Conservation (phyloP, 2,888 invertebrate genomes). For the Melikaiella ostensackeni region DNA sequence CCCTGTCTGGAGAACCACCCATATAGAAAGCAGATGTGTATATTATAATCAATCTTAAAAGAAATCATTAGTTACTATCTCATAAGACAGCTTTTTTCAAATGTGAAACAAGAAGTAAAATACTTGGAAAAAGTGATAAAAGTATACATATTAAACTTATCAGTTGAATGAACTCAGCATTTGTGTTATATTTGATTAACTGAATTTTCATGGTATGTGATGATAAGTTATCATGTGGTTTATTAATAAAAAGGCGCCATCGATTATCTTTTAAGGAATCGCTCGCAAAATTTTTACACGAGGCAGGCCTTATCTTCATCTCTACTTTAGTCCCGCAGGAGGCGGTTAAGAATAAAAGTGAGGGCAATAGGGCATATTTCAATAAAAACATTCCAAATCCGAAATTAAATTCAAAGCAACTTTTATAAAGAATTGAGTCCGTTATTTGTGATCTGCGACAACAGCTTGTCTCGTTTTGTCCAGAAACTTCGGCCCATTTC, state of each 20-base stretch:
- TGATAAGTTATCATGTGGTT: conserved; percentile 12
- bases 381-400: no score
- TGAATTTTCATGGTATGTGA: neutral
- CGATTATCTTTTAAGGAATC: conserved; percentile 27
- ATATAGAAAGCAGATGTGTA: neutral
- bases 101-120: neutral
- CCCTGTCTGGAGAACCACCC: no score
- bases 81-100: neutral
- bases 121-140: neutral
- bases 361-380: neutral
- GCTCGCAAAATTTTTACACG: neutral
- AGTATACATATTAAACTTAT: neutral
- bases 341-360: neutral
- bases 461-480: neutral
- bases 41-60: neutral
- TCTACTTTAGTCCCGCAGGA: neutral
- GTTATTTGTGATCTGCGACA: no score
- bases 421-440: neutral
- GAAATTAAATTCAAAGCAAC: no score
- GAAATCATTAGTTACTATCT: neutral
- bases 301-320: conserved; percentile 16
- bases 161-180: neutral
- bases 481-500: neutral
- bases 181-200: neutral
- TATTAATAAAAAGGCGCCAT: conserved; percentile 19